These are phyloP conservation scores for Myiopsitta monachus DNA, from an alignment of 2,113 vertebrate species.

Conservation along the genomic window DNA sequence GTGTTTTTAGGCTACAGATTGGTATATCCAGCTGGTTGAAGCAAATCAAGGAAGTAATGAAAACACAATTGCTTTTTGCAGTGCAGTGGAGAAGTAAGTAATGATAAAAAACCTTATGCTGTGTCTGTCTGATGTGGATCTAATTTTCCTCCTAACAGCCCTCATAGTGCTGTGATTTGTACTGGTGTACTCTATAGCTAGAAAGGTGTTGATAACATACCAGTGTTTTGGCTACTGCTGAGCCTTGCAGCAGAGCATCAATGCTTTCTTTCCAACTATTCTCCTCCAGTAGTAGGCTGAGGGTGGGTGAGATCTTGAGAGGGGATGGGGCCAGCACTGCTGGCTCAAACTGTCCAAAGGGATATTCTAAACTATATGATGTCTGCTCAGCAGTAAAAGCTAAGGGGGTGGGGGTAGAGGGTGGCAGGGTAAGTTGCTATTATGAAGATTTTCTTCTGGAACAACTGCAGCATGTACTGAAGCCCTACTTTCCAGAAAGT, in stretches of 20 bases:
- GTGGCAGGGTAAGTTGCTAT: background rate
- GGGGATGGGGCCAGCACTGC: background rate
- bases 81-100: slow-evolving; percentile 68
- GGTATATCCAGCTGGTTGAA: slow-evolving; percentile 59
- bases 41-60: slow-evolving; percentile 46
- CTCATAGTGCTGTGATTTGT: background rate
- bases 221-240: background rate
- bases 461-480: background rate
- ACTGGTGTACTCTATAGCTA: background rate
- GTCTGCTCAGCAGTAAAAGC: background rate
- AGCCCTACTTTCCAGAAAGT: background rate
- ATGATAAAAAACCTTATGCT: background rate
- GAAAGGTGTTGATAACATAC: background rate
- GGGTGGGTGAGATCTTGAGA: background rate
- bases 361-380: background rate
- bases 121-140: background rate
- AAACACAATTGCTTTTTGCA: slow-evolving; percentile 57
- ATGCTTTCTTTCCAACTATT: background rate
- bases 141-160: background rate
- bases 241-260: background rate
- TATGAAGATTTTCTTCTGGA: background rate
- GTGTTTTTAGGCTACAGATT: slow-evolving; percentile 48
- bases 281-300: background rate
- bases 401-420: background rate
- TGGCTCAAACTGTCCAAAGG: background rate